phyloP scores from a whole-genome alignment of 2,113 vertebrate species.

The Daphoenositta chrysoptera region DNA sequence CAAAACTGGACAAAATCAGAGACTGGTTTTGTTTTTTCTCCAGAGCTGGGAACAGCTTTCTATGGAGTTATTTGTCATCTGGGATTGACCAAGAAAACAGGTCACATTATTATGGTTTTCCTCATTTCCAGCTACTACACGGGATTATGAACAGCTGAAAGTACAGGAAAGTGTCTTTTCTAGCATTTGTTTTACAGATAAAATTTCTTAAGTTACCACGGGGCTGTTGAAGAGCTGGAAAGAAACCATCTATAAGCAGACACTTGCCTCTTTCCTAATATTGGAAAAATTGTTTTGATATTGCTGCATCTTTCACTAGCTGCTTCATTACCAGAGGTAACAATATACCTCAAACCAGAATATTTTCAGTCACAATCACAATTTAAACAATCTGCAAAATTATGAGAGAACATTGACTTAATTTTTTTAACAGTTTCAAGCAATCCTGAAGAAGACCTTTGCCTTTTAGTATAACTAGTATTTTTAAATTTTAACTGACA shows the following conservation, averaged over 20 bases:
- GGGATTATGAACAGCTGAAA: not conserved
- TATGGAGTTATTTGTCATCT: not conserved
- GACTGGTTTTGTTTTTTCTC: rapidly evolving
- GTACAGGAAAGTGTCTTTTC: not conserved
- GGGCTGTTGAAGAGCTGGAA: not conserved
- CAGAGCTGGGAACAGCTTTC: not conserved
- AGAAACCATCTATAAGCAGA: not conserved
- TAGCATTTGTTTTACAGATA: not conserved
- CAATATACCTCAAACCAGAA: not conserved
- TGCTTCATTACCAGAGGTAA: not conserved
- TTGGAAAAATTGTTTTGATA: not conserved
- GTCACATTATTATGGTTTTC: not conserved
- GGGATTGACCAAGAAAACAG: not conserved
- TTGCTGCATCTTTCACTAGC: not conserved
- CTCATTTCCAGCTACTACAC: not conserved
- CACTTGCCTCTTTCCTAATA: not conserved
- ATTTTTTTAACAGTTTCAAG: not conserved
- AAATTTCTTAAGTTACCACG: not conserved
- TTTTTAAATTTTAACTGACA: not conserved
- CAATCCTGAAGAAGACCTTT: not conserved
- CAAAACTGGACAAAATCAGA: not conserved
- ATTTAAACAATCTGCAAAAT: not conserved
- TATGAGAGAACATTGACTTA: not conserved
- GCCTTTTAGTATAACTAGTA: not conserved
- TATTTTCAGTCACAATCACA: not conserved